Conservation (phyloP, 2,888 invertebrate species). For the Athripsodes cinereus region DNA sequence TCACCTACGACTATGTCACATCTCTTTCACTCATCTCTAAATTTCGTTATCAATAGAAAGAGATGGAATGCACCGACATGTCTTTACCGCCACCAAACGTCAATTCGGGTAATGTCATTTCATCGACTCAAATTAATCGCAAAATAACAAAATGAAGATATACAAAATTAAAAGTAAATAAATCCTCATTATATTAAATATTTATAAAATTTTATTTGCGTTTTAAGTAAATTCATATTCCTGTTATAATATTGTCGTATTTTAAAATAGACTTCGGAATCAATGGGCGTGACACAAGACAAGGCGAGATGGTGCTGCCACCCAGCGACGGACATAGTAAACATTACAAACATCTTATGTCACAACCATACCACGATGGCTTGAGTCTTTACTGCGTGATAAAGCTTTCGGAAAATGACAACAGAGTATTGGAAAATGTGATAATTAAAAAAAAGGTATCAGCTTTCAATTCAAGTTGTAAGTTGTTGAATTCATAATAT, state of each 20-base stretch:
- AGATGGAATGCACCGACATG: conserved; percentile 2
- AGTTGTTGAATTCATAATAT: too few species aligned
- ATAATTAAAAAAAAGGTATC: too few species aligned
- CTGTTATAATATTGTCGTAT: conserved; percentile 13
- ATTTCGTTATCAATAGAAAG: conserved; percentile 1
- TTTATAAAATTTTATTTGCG: not conserved
- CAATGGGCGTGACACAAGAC: conserved; percentile 21
- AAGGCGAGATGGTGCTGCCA: conserved; percentile 12
- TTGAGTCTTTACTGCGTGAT: not conserved
- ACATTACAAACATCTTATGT: not conserved
- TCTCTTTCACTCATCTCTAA: conserved; percentile 7
- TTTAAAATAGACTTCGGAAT: conserved; percentile 16
- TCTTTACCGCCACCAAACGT: conserved; percentile 13
- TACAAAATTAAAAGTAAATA: not conserved
- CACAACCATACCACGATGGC: not conserved
- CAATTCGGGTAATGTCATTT: conserved; percentile 26
- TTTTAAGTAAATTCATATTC: not conserved
- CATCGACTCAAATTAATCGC: conserved; percentile 24
- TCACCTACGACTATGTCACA: not conserved
- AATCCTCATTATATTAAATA: too few species aligned
- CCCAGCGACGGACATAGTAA: not conserved
- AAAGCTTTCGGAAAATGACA: not conserved
- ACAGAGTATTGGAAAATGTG: not conserved
- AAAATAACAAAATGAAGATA: conserved; percentile 13
- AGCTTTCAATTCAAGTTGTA: too few species aligned